Percentiles rank a stretch among this genome's conserved stretches.
Evolutionary conservation across 2,113 vertebrate genomes (phyloP).

Genomic region (Brachyhypopomus gauderio): DNA sequence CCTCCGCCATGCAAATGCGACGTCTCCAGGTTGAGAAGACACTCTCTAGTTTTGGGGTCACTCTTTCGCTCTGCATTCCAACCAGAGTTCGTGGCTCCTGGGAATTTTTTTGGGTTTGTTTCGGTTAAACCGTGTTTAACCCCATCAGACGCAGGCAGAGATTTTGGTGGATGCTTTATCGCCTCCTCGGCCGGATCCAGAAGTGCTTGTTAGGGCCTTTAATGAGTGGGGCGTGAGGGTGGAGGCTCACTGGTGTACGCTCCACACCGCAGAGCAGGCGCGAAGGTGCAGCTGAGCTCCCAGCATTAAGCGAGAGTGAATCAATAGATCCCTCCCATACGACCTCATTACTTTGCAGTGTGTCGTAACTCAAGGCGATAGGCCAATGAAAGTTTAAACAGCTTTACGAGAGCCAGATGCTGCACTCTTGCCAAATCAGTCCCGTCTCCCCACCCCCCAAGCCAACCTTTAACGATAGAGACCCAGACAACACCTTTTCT

Average conservation of each 20-base stretch:
- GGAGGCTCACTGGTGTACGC: constrained; percentile 49
- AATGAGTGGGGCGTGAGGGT: constrained; percentile 51
- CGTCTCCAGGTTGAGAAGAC: constrained; percentile 5
- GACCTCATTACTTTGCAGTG: constrained; percentile 62
- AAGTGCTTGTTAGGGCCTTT: constrained; percentile 45
- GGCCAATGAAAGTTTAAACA: constrained; percentile 66
- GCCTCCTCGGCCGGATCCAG: constrained; percentile 24
- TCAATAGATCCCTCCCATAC: constrained; percentile 61
- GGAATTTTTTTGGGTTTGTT: neutral
- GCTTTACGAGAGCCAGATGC: constrained; percentile 59
- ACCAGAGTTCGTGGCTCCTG: neutral
- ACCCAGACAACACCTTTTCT: constrained; percentile 31
- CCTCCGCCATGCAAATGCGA: constrained; percentile 47
- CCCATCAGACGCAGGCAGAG: neutral
- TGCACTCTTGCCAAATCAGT: constrained; percentile 40
- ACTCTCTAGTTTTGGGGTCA: constrained; percentile 38
- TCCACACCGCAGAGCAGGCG: constrained; percentile 42
- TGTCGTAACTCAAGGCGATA: constrained; percentile 64
- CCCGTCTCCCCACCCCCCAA: neutral
- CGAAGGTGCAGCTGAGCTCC: constrained; percentile 17
- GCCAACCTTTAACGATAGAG: too few species aligned
- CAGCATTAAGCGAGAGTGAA: constrained; percentile 51
- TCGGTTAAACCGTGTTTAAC: neutral
- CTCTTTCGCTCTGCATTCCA: neutral
- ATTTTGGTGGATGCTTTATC: constrained; percentile 2